Base-by-base conservation (phyloP, 2,113 vertebrate species). In the Clarias macrocephalus region DNA sequence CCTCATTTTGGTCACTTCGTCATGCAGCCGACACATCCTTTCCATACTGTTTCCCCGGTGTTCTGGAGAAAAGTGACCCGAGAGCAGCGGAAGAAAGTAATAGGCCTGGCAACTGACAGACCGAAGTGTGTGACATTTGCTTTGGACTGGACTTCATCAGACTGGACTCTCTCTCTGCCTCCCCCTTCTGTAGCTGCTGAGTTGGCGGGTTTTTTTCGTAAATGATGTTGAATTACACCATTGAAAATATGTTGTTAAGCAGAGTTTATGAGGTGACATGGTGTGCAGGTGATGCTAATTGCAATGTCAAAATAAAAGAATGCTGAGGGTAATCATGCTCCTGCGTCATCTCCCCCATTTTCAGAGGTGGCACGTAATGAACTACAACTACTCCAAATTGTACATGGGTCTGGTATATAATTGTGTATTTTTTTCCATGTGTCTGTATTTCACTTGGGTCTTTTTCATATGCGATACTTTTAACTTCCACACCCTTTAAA, bases 1-100 rank as follows among this genome's bases (percentile, higher is more conserved):
- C 66, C 56, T 59, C 30, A 30, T 9, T 54, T 30, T 1, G 16
- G 8, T 83, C 54, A 10, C 76, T 65, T 63, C 30, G 10, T 15
- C 56, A 52, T 72, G 63, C 83, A 80, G 60, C 59, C 57, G 77
- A 86, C 77, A 82, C 54, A 76, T 87, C 79, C 86, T 85, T 72
- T 88, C 80, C 59, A 86, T 84, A 76, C 63, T 79, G 82, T 82
- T 86, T 88, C 59, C 66, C n/a, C 62, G 28, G 83, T 42, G 59
- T 83, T 77, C 19, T 37, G 52, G 59, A 37, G 84, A 75, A 86
- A 84, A 87, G 82, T 77, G 84, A 86, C 57, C 42, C 28, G 60
- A 60, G 19, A 84, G 80, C 66, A 54, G 59, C 1, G 56, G 18
- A 83, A 86, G 11, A 83, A 68, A 70, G 63, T 80, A 75, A 57